Conservation (phyloP, 2,113 vertebrate species). For the Coptodon rendalli region DNA sequence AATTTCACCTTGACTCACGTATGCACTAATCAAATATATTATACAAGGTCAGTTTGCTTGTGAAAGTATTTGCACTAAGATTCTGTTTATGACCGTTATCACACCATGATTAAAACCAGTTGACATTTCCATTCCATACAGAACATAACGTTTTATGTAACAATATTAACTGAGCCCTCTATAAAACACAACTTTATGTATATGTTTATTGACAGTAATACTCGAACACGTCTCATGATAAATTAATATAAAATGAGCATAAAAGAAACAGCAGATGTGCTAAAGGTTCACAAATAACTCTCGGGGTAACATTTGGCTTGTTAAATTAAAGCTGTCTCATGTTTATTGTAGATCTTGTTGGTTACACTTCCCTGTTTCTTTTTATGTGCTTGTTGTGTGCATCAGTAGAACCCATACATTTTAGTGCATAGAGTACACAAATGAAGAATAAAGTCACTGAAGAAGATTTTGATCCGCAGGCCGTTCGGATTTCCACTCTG, state of each 20-base stretch:
- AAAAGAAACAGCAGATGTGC: background rate
- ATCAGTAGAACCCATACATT: background rate
- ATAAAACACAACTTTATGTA: background rate
- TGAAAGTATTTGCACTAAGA: background rate
- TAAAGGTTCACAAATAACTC: background rate
- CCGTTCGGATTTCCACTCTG: background rate
- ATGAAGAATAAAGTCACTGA: slow-evolving; percentile 3
- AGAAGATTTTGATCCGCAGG: background rate
- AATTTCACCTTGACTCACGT: background rate
- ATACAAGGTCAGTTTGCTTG: background rate
- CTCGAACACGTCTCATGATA: slow-evolving; percentile 29
- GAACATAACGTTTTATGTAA: background rate
- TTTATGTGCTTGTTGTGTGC: background rate
- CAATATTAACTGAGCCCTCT: background rate
- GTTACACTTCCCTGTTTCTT: background rate
- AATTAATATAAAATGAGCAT: slow-evolving; percentile 10
- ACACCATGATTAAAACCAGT: background rate
- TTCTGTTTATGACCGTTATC: background rate
- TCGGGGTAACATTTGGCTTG: background rate
- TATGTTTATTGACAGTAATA: slow-evolving; percentile 51
- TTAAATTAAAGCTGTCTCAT: background rate
- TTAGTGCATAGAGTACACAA: slow-evolving; percentile 46
- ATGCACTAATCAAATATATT: background rate
- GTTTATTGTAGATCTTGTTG: background rate
- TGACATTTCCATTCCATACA: background rate